A percentile compares a stretch with the other conserved stretches of the same genome.
phyloP scores from a whole-genome alignment of 2,888 invertebrate species.

The Euplagia quadripunctaria region DNA sequence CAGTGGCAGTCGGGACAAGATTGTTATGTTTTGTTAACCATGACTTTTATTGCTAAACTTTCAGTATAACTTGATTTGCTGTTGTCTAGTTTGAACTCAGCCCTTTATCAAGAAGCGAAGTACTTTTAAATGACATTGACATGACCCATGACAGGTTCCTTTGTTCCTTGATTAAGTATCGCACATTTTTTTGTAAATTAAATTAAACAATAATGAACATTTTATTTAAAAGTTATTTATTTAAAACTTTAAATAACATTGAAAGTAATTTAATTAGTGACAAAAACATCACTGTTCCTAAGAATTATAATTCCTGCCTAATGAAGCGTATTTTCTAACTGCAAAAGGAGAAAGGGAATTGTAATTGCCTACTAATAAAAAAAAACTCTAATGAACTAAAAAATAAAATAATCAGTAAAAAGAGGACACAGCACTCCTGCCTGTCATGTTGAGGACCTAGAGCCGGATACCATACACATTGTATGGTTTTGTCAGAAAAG shows the following conservation, averaged over 20 bases:
- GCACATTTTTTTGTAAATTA: no score
- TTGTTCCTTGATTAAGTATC: not conserved
- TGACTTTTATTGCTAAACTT: not conserved
- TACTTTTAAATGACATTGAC: not conserved
- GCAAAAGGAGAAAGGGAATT: not conserved
- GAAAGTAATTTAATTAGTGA: not conserved
- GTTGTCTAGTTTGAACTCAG: not conserved
- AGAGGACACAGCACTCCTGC: no score
- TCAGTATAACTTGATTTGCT: not conserved
- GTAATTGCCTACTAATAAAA: no score
- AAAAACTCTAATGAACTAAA: no score
- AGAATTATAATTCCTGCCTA: not conserved
- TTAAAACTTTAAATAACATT: not conserved
- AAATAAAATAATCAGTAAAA: no score
- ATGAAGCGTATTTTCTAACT: not conserved
- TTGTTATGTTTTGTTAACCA: not conserved
- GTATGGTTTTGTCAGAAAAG: no score
- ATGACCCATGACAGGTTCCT: not conserved
- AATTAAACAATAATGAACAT: no score
- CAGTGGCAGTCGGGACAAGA: no score
- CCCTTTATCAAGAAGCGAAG: not conserved
- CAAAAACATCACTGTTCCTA: not conserved
- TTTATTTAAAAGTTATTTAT: no score
- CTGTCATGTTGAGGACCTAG: no score
- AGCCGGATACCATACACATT: no score